These are phyloP conservation scores for Oryzias javanicus DNA, from an alignment of 2,113 vertebrate species.

Conservation along the genomic window DNA sequence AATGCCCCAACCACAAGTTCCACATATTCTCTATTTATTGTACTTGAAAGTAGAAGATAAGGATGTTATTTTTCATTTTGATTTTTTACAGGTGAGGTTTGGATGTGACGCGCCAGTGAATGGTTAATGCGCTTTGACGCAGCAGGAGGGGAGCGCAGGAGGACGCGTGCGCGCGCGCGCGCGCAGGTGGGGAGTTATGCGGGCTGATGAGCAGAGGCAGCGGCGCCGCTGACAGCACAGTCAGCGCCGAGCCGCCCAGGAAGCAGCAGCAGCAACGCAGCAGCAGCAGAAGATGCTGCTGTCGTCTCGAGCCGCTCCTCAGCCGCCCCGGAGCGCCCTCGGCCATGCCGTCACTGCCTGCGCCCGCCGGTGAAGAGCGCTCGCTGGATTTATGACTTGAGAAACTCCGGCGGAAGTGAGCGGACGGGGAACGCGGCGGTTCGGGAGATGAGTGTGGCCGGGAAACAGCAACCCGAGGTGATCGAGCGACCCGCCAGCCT, in stretches of 20 bases:
- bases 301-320: neutral
- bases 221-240: slow-evolving; percentile 40
- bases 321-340: neutral
- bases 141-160: slow-evolving; percentile 27
- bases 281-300: slow-evolving; percentile 4
- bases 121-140: slow-evolving; percentile 60
- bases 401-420: slow-evolving; percentile 71
- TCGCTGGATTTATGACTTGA: slow-evolving; percentile 73
- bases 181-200: slow-evolving; percentile 51
- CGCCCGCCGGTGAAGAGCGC: slow-evolving; percentile 38
- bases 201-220: slow-evolving; percentile 37
- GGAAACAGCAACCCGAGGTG: slow-evolving; percentile 79
- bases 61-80: too few species aligned
- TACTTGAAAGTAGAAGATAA: too few species aligned
- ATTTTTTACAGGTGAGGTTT: too few species aligned
- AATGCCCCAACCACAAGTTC: too few species aligned
- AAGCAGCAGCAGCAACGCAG: neutral
- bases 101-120: slow-evolving; percentile 3
- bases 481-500: slow-evolving; percentile 83
- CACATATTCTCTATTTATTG: too few species aligned
- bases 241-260: slow-evolving; percentile 12
- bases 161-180: slow-evolving; percentile 35
- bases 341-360: slow-evolving; percentile 33
- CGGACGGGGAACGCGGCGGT: slow-evolving; percentile 67
- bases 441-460: slow-evolving; percentile 87